phyloP scores from a whole-genome alignment of 2,888 invertebrate genomes.

The Catocala nupta region DNA sequence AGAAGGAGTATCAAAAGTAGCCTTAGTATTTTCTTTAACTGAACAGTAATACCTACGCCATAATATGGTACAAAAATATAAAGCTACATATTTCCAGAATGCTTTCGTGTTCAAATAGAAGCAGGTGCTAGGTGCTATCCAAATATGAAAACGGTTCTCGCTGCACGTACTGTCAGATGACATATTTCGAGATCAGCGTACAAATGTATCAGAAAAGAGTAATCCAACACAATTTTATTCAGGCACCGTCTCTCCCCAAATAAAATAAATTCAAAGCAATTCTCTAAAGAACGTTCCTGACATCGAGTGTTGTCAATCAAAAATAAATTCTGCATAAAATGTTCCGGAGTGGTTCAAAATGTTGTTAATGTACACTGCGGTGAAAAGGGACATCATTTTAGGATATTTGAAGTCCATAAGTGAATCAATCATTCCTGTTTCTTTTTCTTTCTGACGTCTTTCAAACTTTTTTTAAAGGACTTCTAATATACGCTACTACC shows the following conservation, averaged over 20 bases:
- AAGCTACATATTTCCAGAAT: neutral
- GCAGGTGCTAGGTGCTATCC: neutral
- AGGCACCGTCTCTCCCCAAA: constrained; percentile 2
- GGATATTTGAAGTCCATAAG: neutral
- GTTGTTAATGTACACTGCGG: constrained; percentile 21
- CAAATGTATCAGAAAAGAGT: neutral
- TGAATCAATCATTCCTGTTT: neutral
- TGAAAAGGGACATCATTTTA: constrained; percentile 1
- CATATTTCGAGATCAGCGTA: neutral
- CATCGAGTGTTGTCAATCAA: constrained; percentile 11
- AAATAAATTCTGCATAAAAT: constrained; percentile 17
- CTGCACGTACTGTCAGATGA: neutral
- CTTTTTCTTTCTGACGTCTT: too few species aligned
- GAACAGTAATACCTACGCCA: too few species aligned
- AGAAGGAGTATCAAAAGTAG: too few species aligned
- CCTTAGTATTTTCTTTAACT: too few species aligned
- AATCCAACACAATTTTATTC: neutral
- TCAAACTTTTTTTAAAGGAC: too few species aligned
- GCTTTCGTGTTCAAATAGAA: neutral
- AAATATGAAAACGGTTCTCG: neutral
- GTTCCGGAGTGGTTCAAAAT: constrained; percentile 11
- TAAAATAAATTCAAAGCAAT: constrained; percentile 19
- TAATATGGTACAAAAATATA: neutral
- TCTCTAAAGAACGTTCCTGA: neutral
- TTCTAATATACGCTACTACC: neutral